Base-by-base conservation (phyloP, 30 jellyfish, hydroid and myxozoan genomes). In the Mastigias papua region DNA sequence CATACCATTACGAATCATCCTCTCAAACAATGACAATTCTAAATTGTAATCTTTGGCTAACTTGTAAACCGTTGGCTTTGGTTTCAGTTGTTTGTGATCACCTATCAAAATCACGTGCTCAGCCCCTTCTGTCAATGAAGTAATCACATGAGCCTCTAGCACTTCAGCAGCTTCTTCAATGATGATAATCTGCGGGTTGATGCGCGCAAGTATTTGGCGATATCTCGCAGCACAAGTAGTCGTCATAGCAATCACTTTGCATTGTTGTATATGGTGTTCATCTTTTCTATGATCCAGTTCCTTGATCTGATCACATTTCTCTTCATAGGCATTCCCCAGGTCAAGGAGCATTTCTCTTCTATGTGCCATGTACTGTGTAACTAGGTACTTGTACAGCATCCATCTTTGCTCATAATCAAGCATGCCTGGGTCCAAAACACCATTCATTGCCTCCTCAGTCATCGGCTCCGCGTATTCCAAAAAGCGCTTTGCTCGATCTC, bases 141-240 rank as follows among this genome's bases (percentile, higher is more conserved):
- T 81, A 29, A 95, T 57, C 50, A 95, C 94, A 86, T 95, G 97
- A 1, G 99, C 99, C 58, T 95, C 99, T 30, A 95, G 89, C 66
- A 95, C 98, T 72, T 95, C 99, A 23, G 99, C 99, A 1, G 99
- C 99, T 82, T 95, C 99, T 76, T 95, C 99, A 2, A 90, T 82
- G 35, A 95, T 83, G 50, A 90, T 86, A 11, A 90, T 80, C 34
- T 82, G 76, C 42, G 98, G 98, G 69, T 80, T 68, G 17, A 95
- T 86, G 1, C 85, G 84, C 54, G 69, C 61, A 61, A 95, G 89
- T 16, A 69, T 37, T 25, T 74, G 81, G 22, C 86, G 89, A 48
- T 76, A 77, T 26, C 94, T 92, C 16, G 97, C 97, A 4, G 97
- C 99, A 48, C 97, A 75, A 0, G 98, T 85, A 11, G 98, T 90